A percentile compares a stretch with the other conserved stretches of the same genome.
Evolutionary conservation across 2,797 vertebrate species (phyloP).

Genomic region (Poeciliopsis presidionis): DNA sequence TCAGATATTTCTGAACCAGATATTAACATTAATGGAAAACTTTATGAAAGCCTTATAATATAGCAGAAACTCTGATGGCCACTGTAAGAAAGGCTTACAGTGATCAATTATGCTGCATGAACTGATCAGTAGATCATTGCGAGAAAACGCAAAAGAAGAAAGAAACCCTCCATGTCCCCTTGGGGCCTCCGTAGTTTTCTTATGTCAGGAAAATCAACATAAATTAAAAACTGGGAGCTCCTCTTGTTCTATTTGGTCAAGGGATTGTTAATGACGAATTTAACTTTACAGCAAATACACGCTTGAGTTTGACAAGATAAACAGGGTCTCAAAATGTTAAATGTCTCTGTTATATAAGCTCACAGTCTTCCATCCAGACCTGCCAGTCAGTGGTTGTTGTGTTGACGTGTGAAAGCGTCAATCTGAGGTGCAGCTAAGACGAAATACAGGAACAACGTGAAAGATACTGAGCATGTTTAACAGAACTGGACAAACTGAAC

Average conservation of each 20-base stretch:
- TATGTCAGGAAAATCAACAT: no score
- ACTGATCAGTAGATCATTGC: no score
- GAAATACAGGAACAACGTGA: background rate
- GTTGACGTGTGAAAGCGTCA: background rate
- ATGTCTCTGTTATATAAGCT: background rate
- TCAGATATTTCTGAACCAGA: no score
- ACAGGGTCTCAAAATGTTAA: background rate
- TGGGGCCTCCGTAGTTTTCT: no score
- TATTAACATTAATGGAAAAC: no score
- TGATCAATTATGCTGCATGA: no score
- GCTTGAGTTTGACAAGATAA: background rate
- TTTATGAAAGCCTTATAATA: no score
- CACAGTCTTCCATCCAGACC: background rate
- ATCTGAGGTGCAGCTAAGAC: background rate
- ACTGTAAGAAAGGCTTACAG: no score
- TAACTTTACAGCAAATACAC: background rate
- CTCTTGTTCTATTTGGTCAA: background rate
- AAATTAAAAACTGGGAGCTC: background rate
- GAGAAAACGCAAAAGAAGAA: no score
- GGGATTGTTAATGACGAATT: background rate
- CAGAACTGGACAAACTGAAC: background rate
- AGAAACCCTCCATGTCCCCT: no score
- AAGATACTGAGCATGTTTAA: background rate
- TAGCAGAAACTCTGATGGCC: no score
- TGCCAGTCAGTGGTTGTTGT: background rate